Base-by-base conservation (phyloP, 2,888 invertebrate species). In the Ectropis crepuscularia region DNA sequence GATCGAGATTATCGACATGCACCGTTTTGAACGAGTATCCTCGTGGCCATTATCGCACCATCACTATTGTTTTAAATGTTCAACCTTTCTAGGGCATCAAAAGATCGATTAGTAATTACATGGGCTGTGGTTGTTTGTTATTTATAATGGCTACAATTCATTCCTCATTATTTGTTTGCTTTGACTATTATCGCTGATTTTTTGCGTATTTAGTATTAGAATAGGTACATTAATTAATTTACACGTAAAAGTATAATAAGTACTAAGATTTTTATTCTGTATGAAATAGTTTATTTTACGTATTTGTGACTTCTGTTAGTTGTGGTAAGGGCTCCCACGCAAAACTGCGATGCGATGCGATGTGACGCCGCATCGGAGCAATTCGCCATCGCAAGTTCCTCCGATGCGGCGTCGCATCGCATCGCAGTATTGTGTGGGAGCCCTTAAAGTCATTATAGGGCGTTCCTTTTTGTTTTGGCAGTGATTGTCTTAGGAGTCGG, bases 1-100 rank as follows among this genome's bases (percentile, higher is more conserved):
- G 77, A 83, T 83, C 79, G 76, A 87, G 87, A 90, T 90, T 88
- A 90, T 88, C 85, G 80, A 89, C 92, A 90, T 91, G 91, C 89
- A 90, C 85, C 76, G 79, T 82, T 83, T 84, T 80, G 84, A 85
- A 65, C 64, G 60, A 65, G 77, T 85, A 86, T 88, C 86, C 83
- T 82, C 80, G 75, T 71, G 71, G 73, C 69, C 69, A 77, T 88
- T 89, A 89, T 90, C 89, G 80, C 74, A 53, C 75, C 87, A 90
- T 90, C 87, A 83, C 85, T 85, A 87, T 87, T 86, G 87, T 87
- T 88, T 88, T 83, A 85, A 88, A 84, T 79, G 82, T 78, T 82
- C 75, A 28, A 77, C 77, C 75, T 80, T 83, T 83, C 77, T 85
- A 81, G 86, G 83, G 75, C 84, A 84, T 81, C 81, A 65, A 74